Evolutionary conservation across 2,113 vertebrate species (phyloP), one percentile per base, ranked within the genome.

Genomic region (Illadopsis cleaveri): DNA sequence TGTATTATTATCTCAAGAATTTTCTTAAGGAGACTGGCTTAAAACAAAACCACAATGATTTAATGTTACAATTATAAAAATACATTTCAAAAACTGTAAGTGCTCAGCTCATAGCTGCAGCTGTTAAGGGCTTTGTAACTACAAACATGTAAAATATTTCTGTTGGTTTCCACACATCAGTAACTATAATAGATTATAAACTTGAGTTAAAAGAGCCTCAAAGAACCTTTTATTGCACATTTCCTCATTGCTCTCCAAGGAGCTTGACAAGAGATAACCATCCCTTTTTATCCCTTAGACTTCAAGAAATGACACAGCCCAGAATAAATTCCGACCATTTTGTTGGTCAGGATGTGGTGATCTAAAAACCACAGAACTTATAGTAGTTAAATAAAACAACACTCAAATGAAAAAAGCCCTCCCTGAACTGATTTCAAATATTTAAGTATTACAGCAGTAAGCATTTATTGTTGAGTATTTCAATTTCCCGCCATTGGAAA

Each of bases 201-300:
- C 71, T 61, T 23, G 56, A 95, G 62, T 88, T 90, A 90, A 83
- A 95, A 95, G 54, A 85, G 37, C 37, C 93, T 95, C 81, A 85
- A 94, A 85, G 90, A 94, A 84, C 19, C 62, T 94, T 96, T 94
- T 94, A 93, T 96, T 96, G 87, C 75, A 95, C 81, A 91, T 87
- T 97, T 97, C 95, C 96, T 96, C 75, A 91, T 48, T 82, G 79
- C 54, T 83, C 87, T 96, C 90, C 60, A 88, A 94, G 93, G 93
- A 95, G 51, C 56, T n/a, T 91, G 73, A 93, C n/a, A 86, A 78
- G 50, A 94, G 82, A 96, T 93, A 93, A 88, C 71, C 40, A 92
- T 69, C 53, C 84, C 61, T 86, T 96, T 91, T 93, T 64, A 95
- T 78, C 47, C 54, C n/a, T 94, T 38, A 88, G 69, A 88, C 87